phyloP scores from a whole-genome alignment of 1,140 invertebrate species.

The Batillaria attramentaria region DNA sequence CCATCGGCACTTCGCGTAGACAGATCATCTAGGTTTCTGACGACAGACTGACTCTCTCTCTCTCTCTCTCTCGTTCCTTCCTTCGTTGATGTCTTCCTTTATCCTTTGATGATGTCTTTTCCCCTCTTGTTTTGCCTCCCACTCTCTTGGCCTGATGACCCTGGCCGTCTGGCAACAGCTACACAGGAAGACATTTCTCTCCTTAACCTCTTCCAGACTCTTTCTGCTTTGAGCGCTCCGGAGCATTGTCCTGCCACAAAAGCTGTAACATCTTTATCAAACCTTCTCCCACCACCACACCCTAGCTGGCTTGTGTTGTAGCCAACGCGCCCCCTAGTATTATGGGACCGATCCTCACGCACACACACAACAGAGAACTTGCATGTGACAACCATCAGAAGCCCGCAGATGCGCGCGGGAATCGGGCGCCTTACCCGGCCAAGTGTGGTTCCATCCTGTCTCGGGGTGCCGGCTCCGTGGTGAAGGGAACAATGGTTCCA shows the following conservation, averaged over 20 bases:
- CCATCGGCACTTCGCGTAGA: background rate
- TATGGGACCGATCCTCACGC: no score
- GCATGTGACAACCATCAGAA: no score
- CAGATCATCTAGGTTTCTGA: no score
- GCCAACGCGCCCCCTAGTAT: no score
- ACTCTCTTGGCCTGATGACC: background rate
- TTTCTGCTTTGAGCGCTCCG: no score
- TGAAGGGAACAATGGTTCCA: background rate
- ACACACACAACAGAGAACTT: no score
- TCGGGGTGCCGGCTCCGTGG: background rate
- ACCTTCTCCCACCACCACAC: no score
- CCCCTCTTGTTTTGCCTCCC: background rate
- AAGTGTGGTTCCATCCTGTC: constrained; percentile 2
- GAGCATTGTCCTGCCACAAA: no score
- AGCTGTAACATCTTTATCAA: no score
- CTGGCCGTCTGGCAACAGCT: background rate
- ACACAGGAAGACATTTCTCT: background rate
- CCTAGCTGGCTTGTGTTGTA: no score
- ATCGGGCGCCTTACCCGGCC: no score
- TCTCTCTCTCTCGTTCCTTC: background rate
- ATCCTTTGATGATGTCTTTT: background rate
- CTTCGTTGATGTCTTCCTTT: background rate
- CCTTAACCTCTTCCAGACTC: background rate
- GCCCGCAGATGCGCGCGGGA: no score
- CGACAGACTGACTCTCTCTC: background rate